A percentile compares a stretch with the other conserved stretches of the same genome.
Conservation (phyloP, 2,797 vertebrate genomes). For the Cynodonichthys magdalenae region DNA sequence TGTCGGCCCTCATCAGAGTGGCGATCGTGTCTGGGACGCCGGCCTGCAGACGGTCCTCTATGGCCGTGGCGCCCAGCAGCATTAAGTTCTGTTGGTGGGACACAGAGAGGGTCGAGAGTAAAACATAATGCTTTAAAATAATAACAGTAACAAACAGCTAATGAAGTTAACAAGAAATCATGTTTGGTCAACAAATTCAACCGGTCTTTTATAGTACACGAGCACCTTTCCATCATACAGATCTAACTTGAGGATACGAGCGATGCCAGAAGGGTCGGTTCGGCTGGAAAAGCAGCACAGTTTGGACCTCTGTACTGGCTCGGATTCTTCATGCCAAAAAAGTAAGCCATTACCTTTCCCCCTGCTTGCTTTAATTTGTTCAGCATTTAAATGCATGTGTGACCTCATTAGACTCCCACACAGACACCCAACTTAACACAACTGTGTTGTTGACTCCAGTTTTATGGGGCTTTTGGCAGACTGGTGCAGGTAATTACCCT, state of each 20-base stretch:
- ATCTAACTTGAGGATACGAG: constrained; percentile 43
- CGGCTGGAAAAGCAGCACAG: constrained; percentile 27
- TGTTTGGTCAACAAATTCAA: constrained; percentile 23
- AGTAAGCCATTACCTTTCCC: constrained; percentile 46
- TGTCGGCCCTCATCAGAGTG: constrained; percentile 92
- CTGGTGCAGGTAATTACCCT: constrained; percentile 81
- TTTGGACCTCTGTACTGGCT: constrained; percentile 41
- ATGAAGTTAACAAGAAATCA: constrained; percentile 17
- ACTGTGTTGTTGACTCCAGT: constrained; percentile 80
- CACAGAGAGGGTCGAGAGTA: not conserved
- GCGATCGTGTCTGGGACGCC: constrained; percentile 96
- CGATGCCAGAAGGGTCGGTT: constrained; percentile 35
- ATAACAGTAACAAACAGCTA: not conserved
- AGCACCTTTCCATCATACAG: constrained; percentile 38
- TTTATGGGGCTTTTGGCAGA: constrained; percentile 84
- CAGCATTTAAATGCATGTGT: constrained; percentile 71
- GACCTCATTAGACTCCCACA: constrained; percentile 67
- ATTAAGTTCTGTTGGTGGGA: constrained; percentile 84
- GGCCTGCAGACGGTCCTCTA: constrained; percentile 94
- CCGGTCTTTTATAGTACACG: constrained; percentile 18
- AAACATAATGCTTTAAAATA: constrained; percentile 5
- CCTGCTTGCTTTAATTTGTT: constrained; percentile 69
- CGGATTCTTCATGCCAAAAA: constrained; percentile 56
- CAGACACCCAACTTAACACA: constrained; percentile 75
- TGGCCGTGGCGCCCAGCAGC: constrained; percentile 94